phyloP scores from a whole-genome alignment of 1,140 invertebrate species.

The Drosophila teissieri region DNA sequence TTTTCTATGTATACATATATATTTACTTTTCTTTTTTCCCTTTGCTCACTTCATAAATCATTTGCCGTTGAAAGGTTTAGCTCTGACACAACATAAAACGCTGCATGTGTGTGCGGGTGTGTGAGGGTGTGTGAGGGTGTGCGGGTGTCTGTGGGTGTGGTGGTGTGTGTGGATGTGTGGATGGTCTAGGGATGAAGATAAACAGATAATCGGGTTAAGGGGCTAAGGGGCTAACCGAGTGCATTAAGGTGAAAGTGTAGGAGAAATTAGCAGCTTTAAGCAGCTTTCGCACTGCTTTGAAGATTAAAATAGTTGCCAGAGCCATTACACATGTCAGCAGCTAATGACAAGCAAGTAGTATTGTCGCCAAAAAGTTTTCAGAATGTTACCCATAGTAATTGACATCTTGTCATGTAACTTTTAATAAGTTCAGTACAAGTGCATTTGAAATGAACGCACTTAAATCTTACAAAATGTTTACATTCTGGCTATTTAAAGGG shows the following conservation, averaged over 20 bases:
- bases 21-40: conserved; percentile 10
- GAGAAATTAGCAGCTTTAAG: conserved; percentile 31
- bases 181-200: conserved; percentile 25
- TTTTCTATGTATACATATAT: neutral
- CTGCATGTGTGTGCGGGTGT: conserved; percentile 6
- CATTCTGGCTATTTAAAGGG: neutral
- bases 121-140: neutral
- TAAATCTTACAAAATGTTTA: neutral
- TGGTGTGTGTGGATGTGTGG: neutral
- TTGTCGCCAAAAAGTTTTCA: neutral
- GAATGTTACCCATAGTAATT: neutral
- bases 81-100: conserved; percentile 60
- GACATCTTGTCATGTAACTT: no score
- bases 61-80: conserved; percentile 75
- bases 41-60: conserved; percentile 76
- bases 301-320: conserved; percentile 16
- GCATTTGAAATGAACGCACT: no score
- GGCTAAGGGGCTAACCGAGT: conserved; percentile 51
- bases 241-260: conserved; percentile 50
- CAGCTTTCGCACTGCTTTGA: conserved; percentile 5
- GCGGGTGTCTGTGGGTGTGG: neutral
- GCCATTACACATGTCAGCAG: neutral
- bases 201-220: conserved; percentile 61
- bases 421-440: no score
- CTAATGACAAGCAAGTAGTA: conserved; percentile 2